Percentiles rank a stretch among this genome's conserved stretches.
These are phyloP conservation scores for Amia ocellicauda DNA, from an alignment of 2,113 vertebrate species.

Conservation along the genomic window DNA sequence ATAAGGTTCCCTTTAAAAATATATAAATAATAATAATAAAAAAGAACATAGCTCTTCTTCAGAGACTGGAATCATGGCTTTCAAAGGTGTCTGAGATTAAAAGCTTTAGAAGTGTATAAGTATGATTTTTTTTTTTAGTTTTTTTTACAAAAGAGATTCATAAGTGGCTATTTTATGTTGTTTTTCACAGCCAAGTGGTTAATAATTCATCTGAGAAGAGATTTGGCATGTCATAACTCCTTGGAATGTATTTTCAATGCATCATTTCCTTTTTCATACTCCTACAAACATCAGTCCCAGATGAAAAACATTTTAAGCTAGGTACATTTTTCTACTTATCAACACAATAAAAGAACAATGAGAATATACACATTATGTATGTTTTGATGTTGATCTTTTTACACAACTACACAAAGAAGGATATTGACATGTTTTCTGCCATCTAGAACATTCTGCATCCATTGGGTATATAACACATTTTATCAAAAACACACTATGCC, in stretches of 20 bases:
- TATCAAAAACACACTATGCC: no score
- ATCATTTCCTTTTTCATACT: neutral
- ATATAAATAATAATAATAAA: constrained; percentile 32
- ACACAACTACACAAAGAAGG: no score
- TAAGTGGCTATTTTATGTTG: constrained; percentile 47
- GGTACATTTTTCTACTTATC: neutral
- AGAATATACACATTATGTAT: no score
- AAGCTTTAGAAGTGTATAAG: constrained; percentile 46
- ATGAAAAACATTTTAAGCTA: neutral
- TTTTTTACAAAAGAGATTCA: constrained; percentile 42
- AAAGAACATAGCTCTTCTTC: constrained; percentile 44
- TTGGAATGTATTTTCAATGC: neutral
- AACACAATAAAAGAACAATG: neutral
- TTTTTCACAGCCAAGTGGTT: constrained; percentile 41
- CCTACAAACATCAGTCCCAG: neutral
- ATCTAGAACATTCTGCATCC: no score
- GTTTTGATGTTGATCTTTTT: no score
- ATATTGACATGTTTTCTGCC: no score
- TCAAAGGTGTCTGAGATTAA: constrained; percentile 44
- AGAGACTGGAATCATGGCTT: constrained; percentile 40
- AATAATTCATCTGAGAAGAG: constrained; percentile 4
- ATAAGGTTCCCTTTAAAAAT: constrained; percentile 28
- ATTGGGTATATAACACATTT: no score
- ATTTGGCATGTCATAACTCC: neutral
- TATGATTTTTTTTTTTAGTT: constrained; percentile 35